Conservation (phyloP, 2,888 invertebrate genomes). For the Nymphalis c-album region DNA sequence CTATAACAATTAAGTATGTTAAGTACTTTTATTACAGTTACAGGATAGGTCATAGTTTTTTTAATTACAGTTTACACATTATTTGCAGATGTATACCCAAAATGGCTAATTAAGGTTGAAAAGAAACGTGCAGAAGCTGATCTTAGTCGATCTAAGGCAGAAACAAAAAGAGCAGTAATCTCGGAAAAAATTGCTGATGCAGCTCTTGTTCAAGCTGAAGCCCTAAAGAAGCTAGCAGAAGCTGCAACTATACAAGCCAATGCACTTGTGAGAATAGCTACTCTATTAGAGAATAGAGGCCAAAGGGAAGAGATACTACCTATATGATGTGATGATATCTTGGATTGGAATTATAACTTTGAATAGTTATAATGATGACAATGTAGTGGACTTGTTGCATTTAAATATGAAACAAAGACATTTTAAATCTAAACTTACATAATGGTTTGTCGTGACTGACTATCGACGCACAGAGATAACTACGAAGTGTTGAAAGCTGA, state of each 20-base stretch:
- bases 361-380: background rate
- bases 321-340: conserved; percentile 34
- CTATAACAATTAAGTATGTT: too few species aligned
- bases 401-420: background rate
- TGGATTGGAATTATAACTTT: conserved; percentile 5
- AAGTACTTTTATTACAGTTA: too few species aligned
- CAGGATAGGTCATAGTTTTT: too few species aligned
- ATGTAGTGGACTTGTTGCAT: background rate
- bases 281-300: conserved; percentile 47
- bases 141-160: conserved; percentile 58
- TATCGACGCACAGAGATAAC: too few species aligned
- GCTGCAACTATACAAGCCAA: conserved; percentile 59
- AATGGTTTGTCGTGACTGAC: too few species aligned
- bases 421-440: too few species aligned
- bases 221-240: conserved; percentile 56
- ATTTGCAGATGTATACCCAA: conserved; percentile 58
- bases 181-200: conserved; percentile 58
- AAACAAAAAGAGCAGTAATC: conserved; percentile 51
- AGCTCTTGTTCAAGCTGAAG: conserved; percentile 57
- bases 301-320: conserved; percentile 42
- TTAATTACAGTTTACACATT: conserved; percentile 12
- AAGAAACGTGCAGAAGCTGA: conserved; percentile 65
- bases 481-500: too few species aligned
- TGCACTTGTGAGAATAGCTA: conserved; percentile 59
- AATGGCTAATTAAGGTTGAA: conserved; percentile 67